A percentile compares a stretch with the other conserved stretches of the same genome.
Conservation (phyloP, 2,113 vertebrate species). For the Nothocercus julius region DNA sequence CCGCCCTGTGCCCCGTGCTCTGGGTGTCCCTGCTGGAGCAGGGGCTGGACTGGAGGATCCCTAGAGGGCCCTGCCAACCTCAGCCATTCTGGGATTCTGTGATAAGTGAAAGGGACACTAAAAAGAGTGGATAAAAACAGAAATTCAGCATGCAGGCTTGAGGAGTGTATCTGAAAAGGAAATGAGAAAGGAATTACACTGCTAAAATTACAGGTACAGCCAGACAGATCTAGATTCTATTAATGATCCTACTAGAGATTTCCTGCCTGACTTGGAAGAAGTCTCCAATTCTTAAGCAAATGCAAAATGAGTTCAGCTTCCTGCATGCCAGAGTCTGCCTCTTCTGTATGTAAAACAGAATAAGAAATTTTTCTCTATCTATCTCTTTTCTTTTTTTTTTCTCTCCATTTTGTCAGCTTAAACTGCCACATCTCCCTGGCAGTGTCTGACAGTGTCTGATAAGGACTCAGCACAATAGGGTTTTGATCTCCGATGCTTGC, state of each 20-base stretch:
- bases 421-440: neutral
- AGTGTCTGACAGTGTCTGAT: neutral
- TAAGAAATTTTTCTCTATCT: neutral
- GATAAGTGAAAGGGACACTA: neutral
- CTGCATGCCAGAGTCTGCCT: neutral
- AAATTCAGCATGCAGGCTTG: neutral
- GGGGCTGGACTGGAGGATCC: too few relatives aligned
- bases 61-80: too few relatives aligned
- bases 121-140: neutral
- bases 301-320: neutral
- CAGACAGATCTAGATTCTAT: neutral
- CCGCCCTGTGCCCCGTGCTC: too few relatives aligned
- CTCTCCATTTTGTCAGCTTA: neutral
- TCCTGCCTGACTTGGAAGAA: neutral
- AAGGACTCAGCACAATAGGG: conserved; percentile 9
- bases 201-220: conserved; percentile 4
- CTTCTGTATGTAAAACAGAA: neutral
- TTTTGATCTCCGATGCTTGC: neutral
- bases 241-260: neutral
- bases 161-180: neutral
- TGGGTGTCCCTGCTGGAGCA: too few relatives aligned
- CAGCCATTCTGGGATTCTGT: too few relatives aligned
- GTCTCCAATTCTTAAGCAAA: neutral
- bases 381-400: too few relatives aligned
- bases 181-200: neutral